Conservation (phyloP, 2,888 invertebrate genomes). For the Neoscelio sp. region DNA sequence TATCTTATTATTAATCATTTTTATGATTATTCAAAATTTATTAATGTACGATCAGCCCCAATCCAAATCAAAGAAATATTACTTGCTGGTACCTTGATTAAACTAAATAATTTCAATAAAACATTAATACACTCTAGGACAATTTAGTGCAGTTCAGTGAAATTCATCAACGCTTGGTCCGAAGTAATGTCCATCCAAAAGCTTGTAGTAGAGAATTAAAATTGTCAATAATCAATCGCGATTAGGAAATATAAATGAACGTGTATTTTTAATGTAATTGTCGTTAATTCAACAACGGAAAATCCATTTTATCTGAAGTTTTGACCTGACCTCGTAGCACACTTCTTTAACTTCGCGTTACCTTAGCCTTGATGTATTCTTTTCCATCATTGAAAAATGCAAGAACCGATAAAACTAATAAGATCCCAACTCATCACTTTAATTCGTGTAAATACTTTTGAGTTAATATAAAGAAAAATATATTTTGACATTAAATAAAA, state of each 20-base stretch:
- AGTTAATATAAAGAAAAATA: neutral
- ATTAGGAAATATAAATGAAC: conserved; percentile 16
- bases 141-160: conserved; percentile 1
- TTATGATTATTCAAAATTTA: no score
- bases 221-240: conserved; percentile 22
- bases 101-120: conserved; percentile 3
- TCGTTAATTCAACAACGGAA: conserved; percentile 19
- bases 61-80: no score
- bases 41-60: no score
- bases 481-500: no score
- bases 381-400: conserved; percentile 37
- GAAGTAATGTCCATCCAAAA: neutral
- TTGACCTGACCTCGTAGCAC: conserved; percentile 50
- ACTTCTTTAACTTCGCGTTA: conserved; percentile 43
- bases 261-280: conserved; percentile 16
- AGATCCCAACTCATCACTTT: no score
- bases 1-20: no score
- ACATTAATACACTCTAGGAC: neutral
- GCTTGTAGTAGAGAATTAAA: neutral
- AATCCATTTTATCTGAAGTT: conserved; percentile 9
- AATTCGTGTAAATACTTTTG: no score
- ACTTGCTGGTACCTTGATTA: no score
- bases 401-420: conserved; percentile 5
- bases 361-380: conserved; percentile 45
- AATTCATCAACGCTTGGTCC: conserved; percentile 11